phyloP scores from a whole-genome alignment of 2,797 vertebrate species.

The Thalassophryne amazonica region DNA sequence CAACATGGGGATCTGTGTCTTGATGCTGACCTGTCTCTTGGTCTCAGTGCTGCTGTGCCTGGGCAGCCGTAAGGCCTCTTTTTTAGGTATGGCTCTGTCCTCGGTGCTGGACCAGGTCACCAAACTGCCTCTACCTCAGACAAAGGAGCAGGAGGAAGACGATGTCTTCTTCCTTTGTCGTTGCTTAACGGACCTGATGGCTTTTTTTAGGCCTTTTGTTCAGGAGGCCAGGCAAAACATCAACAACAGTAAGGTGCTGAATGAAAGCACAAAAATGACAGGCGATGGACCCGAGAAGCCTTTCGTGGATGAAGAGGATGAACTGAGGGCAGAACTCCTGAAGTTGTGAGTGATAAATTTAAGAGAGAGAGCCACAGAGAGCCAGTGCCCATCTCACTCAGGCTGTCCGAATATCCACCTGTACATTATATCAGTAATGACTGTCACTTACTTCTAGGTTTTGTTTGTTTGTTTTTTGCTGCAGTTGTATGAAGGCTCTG shows the following conservation, averaged over 20 bases:
- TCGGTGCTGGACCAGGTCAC: conserved; percentile 86
- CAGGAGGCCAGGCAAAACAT: conserved; percentile 76
- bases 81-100: conserved; percentile 88
- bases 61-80: conserved; percentile 85
- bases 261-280: conserved; percentile 10
- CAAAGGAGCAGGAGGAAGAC: conserved; percentile 85
- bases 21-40: not conserved
- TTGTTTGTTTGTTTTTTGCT: conserved; percentile 4
- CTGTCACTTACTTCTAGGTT: too few relatives aligned
- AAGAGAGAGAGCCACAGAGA: too few relatives aligned
- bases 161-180: conserved; percentile 85
- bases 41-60: conserved; percentile 85
- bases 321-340: conserved; percentile 87
- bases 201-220: conserved; percentile 87
- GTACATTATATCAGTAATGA: too few relatives aligned
- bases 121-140: conserved; percentile 86
- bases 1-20: not conserved
- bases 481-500: conserved; percentile 91
- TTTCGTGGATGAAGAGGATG: conserved; percentile 56
- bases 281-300: not conserved
- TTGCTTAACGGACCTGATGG: conserved; percentile 82
- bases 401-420: too few relatives aligned
- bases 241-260: conserved; percentile 23
- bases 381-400: too few relatives aligned
- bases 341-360: conserved; percentile 85